Base-by-base conservation (phyloP, 2,113 vertebrate species). In the Apistogramma diplotaenia region DNA sequence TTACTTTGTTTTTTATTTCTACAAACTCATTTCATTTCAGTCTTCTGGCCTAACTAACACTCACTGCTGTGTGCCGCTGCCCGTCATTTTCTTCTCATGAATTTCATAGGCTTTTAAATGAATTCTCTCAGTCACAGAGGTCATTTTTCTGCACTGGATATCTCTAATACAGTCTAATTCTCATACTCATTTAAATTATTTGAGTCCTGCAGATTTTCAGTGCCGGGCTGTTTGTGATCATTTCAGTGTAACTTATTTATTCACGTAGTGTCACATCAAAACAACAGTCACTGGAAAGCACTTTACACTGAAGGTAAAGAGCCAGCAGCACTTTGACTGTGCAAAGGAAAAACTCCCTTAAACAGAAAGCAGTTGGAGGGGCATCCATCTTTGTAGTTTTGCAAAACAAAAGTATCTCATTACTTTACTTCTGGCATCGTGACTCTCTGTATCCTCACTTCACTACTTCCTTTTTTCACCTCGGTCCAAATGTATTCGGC, bases 21-120 rank as follows among this genome's bases (percentile, higher is more conserved):
- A n/a, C 31, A 59, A 59, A 59, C 18, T 6, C 29, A 59, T 2
- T 59, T 33, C 29, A 60, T 60, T 35, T n/a, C 19, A 60, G 29
- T 33, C 29, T n/a, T n/a, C 29, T n/a, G 29, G n/a, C 33, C 58
- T 60, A 60, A 18, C 29, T n/a, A 33, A 33, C 29, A n/a, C 19
- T 33, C 29, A 9, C 58, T n/a, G 29, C 11, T 35, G 8, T 8
- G 6, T 35, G n/a, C n/a, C n/a, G n/a, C 29, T 59, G 4, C 0
- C 27, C 31, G 29, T 16, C 31, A 33, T 33, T 59, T 59, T 0
- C n/a, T 8, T 9, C 18, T 59, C 57, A 59, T 1, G 33, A 33
- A 35, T n/a, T n/a, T 60, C 0, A 9, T 0, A 1, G 4, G 4
- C 3, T 1, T 10, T 43, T 12, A 46, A 31, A n/a, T n/a, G n/a